Evolutionary conservation across 2,113 vertebrate genomes (phyloP).

Genomic region (Chionomys nivalis): DNA sequence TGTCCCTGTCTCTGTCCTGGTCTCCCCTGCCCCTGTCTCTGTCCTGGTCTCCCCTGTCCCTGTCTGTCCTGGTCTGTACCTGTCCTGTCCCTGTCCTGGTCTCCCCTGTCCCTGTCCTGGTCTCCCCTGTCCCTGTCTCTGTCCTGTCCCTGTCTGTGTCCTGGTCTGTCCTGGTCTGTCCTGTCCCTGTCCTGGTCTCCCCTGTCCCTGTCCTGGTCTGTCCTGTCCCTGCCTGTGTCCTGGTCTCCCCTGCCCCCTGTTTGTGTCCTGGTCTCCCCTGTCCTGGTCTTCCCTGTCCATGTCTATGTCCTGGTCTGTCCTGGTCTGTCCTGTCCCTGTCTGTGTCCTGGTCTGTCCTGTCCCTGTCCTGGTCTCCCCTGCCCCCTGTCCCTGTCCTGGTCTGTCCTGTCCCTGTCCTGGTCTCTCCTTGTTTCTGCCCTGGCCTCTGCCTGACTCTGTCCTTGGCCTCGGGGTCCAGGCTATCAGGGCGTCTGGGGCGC

Average conservation of each 20-base stretch:
- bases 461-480: constrained; percentile 79
- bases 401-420: neutral
- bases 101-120: neutral
- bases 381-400: neutral
- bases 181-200: too few relatives aligned
- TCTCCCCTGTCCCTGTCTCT: constrained; percentile 3
- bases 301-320: too few relatives aligned
- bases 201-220: neutral
- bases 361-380: neutral
- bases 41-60: neutral
- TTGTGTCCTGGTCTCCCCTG: neutral
- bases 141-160: neutral
- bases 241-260: neutral
- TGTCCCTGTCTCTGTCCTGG: neutral
- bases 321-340: neutral
- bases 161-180: neutral
- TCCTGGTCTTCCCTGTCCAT: neutral
- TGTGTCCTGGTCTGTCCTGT: neutral
- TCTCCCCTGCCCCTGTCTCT: neutral
- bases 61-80: neutral
- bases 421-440: constrained; percentile 42
- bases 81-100: neutral
- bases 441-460: constrained; percentile 55
- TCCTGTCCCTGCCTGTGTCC: neutral
- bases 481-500: constrained; percentile 87